Evolutionary conservation across 1,140 invertebrate genomes (phyloP).

Genomic region (Brachionus sp.): DNA sequence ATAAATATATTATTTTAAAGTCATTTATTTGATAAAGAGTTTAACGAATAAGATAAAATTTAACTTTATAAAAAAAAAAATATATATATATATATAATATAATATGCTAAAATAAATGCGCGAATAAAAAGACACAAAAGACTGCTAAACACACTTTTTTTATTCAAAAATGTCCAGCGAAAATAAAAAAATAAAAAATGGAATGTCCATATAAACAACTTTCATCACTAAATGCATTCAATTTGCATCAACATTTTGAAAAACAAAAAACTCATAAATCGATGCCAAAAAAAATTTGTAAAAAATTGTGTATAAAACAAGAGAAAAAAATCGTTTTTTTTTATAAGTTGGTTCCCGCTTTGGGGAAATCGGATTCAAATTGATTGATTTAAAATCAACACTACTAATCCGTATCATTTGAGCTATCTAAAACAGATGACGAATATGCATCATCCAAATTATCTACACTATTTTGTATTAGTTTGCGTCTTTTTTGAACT

Average conservation of each 20-base stretch:
- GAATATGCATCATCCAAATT: slow-evolving; percentile 2
- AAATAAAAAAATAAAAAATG: slow-evolving; percentile 3
- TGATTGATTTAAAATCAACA: slow-evolving; percentile 37
- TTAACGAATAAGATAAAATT: neutral
- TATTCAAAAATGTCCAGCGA: neutral
- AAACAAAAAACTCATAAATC: neutral
- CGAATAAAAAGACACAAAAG: neutral
- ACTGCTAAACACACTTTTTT: neutral
- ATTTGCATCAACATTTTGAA: neutral
- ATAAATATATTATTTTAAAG: neutral
- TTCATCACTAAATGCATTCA: neutral
- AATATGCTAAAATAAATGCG: neutral
- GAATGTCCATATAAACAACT: neutral
- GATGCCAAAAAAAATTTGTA: neutral
- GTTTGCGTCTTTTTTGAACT: slow-evolving; percentile 1
- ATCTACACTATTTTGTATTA: slow-evolving; percentile 39
- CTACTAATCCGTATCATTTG: neutral
- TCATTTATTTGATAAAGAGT: neutral
- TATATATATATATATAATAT: too few species aligned
- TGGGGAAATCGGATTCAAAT: neutral
- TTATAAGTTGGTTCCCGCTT: neutral
- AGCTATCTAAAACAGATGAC: neutral
- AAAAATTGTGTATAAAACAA: neutral
- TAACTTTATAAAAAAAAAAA: neutral
- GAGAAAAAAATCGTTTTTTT: neutral